phyloP scores from a whole-genome alignment of 2,113 vertebrate genomes.

The Rhinolophus sinicus region DNA sequence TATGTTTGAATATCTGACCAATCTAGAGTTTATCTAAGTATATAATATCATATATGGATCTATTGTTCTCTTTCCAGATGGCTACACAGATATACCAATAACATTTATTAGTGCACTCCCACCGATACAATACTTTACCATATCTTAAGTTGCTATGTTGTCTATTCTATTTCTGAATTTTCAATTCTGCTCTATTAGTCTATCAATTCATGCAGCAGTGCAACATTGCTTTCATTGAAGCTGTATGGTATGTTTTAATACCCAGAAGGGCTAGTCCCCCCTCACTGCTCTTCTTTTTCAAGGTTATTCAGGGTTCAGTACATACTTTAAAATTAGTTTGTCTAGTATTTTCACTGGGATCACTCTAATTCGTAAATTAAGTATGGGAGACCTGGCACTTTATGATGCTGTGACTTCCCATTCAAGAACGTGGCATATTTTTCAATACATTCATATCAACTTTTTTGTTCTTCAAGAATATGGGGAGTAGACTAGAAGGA shows the following conservation, averaged over 20 bases:
- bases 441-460: neutral
- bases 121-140: neutral
- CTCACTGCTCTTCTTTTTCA: neutral
- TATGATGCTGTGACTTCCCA: neutral
- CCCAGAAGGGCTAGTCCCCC: neutral
- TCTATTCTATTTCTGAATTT: conserved; percentile 10
- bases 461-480: neutral
- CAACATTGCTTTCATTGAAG: neutral
- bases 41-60: neutral
- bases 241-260: neutral
- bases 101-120: conserved; percentile 2
- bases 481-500: neutral
- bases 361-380: conserved; percentile 29
- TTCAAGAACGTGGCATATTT: conserved; percentile 1
- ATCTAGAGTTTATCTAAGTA: conserved; percentile 13
- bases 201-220: neutral
- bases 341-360: conserved; percentile 22
- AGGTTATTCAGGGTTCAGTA: neutral
- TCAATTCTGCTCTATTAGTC: neutral
- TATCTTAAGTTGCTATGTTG: neutral
- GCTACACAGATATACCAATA: conserved; percentile 11
- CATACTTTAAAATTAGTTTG: neutral
- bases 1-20: conserved; percentile 30
- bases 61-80: conserved; percentile 29
- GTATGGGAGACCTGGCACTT: neutral